Evolutionary conservation across 2,113 vertebrate species (phyloP).

Genomic region (Seriola dumerili): DNA sequence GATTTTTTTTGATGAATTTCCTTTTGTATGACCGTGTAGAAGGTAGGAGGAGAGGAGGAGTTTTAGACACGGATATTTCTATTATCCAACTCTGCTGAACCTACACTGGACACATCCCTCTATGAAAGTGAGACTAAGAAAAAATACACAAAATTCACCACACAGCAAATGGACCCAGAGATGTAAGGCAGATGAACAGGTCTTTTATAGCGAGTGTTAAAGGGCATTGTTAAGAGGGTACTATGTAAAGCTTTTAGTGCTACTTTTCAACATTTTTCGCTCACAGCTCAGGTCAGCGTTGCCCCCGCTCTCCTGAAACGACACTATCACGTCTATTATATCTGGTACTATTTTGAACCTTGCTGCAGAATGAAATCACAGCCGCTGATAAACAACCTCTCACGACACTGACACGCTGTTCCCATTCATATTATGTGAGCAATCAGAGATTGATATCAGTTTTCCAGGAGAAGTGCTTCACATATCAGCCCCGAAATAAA

Average conservation of each 20-base stretch:
- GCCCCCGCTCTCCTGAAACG: slow-evolving; percentile 21
- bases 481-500: slow-evolving; percentile 17
- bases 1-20: too few species aligned
- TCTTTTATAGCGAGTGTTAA: slow-evolving; percentile 25
- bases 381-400: slow-evolving; percentile 44
- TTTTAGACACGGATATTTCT: not conserved
- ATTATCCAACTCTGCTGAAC: not conserved
- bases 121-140: not conserved
- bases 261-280: not conserved
- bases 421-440: slow-evolving; percentile 33
- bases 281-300: slow-evolving; percentile 1
- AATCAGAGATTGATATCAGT: slow-evolving; percentile 36
- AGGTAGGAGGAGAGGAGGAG: too few species aligned
- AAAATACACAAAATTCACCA: not conserved
- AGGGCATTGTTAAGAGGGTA: slow-evolving; percentile 26
- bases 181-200: slow-evolving; percentile 10
- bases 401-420: slow-evolving; percentile 28
- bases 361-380: slow-evolving; percentile 26
- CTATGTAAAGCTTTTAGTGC: slow-evolving; percentile 36
- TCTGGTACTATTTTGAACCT: slow-evolving; percentile 34
- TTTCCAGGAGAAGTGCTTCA: slow-evolving; percentile 4
- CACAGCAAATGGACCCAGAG: not conserved
- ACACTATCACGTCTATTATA: slow-evolving; percentile 38
- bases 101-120: not conserved
- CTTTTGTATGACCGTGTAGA: too few species aligned